Evolutionary conservation across 1,140 invertebrate genomes (phyloP), one percentile per base, ranked within the genome.

Genomic region (Alviniconcha marisindica): DNA sequence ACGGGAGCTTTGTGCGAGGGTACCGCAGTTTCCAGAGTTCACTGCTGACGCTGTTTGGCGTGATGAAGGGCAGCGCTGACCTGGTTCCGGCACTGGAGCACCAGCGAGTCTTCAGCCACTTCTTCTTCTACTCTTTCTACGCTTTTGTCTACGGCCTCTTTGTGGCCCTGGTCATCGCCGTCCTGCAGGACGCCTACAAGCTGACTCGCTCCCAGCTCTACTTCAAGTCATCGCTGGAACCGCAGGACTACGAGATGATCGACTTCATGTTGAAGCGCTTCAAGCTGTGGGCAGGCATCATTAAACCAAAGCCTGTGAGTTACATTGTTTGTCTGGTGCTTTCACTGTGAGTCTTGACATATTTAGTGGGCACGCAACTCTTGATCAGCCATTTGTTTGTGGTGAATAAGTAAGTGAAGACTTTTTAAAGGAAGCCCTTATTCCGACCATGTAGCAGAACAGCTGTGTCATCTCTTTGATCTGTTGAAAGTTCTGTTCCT

Each of bases 191-290:
- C 76, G 86, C 88, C 2, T 92, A 90, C 86, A 88, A 85, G 28
- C 63, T 85, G 36, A 84, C 85, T 15, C 86, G 86, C 18, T 87
- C 88, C 33, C 88, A 91, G 79, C 88, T 89, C 87, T 90, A 76
- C 74, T 91, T 85, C 88, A 90, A 88, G 82, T 74, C 87, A 5
- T 89, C 87, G 1, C 78, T 92, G 28, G 90, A 92, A 40, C 83
- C 89, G 44, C 88, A 88, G 63, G 91, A 92, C 84, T 90, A 91
- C 85, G 91, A 92, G 77, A 91, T 92, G 90, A 89, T 92, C 3
- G 89, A 92, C 3, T 91, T 92, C 82, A 90, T 91, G 86, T 56
- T 92, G 82, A 90, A 90, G 77, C 84, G 88, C 48, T 91, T 92
- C 84, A 92, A 90, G 83, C 69, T 90, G 36, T 90, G 89, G 87